These are phyloP conservation scores for Chlamydotis undulata DNA, from an alignment of 2,113 vertebrate species.

Conservation along the genomic window DNA sequence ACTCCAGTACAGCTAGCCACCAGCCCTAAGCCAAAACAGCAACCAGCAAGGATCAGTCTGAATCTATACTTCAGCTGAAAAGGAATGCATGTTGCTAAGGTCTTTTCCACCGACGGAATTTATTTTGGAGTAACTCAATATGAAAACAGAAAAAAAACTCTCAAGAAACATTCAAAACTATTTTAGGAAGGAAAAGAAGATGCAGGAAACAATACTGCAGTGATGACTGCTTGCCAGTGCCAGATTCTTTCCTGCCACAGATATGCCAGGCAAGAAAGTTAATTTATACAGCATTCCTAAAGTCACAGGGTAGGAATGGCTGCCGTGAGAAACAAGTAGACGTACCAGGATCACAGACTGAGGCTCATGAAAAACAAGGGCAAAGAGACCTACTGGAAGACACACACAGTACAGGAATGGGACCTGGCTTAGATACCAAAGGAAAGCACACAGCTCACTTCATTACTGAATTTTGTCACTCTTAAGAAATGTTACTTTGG, in stretches of 20 bases:
- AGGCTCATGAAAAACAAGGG: neutral
- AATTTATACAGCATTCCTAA: slow-evolving; percentile 29
- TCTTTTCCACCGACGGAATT: neutral
- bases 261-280: slow-evolving; percentile 2
- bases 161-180: neutral
- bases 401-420: neutral
- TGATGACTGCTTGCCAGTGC: neutral
- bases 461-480: neutral
- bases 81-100: neutral
- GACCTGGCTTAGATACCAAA: neutral
- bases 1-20: neutral
- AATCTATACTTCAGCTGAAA: neutral
- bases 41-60: neutral
- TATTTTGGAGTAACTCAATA: neutral
- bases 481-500: neutral
- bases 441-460: neutral
- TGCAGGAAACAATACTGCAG: neutral
- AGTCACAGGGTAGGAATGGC: neutral
- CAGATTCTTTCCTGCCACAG: slow-evolving; percentile 7
- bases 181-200: neutral
- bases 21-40: neutral
- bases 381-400: neutral
- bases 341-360: neutral
- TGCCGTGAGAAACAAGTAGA: neutral
- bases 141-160: neutral